These are phyloP conservation scores for Rhynchomys soricoides DNA, from an alignment of 2,113 vertebrate genomes.

Conservation along the genomic window DNA sequence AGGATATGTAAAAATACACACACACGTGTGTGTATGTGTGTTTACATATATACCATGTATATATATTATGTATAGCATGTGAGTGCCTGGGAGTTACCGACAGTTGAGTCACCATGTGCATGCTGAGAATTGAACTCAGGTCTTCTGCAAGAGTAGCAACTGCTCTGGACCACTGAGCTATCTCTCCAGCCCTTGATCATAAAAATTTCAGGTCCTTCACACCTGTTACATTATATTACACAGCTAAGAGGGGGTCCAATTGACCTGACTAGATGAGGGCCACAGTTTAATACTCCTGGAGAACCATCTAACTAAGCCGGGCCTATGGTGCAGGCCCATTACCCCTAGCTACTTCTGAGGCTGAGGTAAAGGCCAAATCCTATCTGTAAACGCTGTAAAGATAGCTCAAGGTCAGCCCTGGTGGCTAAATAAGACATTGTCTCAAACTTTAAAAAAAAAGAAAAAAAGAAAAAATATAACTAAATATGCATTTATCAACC, in stretches of 20 bases:
- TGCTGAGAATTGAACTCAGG: background rate
- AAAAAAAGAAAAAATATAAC: background rate
- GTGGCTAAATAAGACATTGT: background rate
- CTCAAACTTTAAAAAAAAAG: background rate
- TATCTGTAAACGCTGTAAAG: background rate
- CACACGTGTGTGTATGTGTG: no score
- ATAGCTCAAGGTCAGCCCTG: background rate
- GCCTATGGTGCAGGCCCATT: background rate
- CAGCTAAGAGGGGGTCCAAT: background rate
- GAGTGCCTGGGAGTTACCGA: background rate
- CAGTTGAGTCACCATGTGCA: background rate
- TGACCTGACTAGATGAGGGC: background rate
- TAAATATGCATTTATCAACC: conserved; percentile 46
- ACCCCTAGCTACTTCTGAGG: background rate
- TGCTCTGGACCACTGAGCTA: background rate
- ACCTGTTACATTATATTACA: background rate
- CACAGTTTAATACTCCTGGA: background rate
- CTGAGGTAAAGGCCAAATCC: background rate
- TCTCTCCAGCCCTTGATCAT: background rate
- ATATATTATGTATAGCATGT: background rate
- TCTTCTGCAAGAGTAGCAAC: background rate
- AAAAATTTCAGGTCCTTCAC: background rate
- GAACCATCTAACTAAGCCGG: conserved; percentile 12
- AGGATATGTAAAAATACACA: background rate
- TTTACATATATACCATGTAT: no score